Base-by-base conservation (phyloP, 2,888 invertebrate species). In the Tachina lurida region DNA sequence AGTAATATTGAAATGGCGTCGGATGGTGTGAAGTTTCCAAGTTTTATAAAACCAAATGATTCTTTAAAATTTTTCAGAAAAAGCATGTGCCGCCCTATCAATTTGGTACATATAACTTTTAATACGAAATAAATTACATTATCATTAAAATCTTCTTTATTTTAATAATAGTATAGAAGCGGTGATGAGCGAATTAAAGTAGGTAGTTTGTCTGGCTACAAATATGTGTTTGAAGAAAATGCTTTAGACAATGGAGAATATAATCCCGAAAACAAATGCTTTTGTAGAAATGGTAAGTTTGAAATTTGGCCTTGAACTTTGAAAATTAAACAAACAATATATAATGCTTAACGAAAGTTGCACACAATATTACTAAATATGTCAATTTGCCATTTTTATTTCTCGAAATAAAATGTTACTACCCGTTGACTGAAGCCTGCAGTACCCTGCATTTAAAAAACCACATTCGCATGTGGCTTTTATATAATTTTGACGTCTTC, bases 11-110 rank as follows among this genome's bases (percentile, higher is more conserved):
- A 95, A 84, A 94, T 95, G 39, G 95, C 97, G 0, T 97, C 97
- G 0, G 98, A 98, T 90, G 98, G 97, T 1, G 96, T 96, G 17
- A 97, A 97, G 91, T 98, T 97, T 92, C 94, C 94, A 22, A 95
- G 97, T 15, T 95, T 95, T 71, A 94, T 97, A 1, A 89, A 93
- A 39, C 94, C 94, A 15, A 95, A 96, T 84, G 96, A 97, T 15
- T 94, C 94, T 0, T 91, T 97, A 0, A 91, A 95, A 82, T 97
- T 98, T 93, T 98, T 95, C 92, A 94, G 97, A 84, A 97, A 97
- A 91, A 97, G 97, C 90, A 94, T 98, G 90, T 98, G 98, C 91
- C 94, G 98, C 82, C 95, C 96, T n/a, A 96, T 96, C 41, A 94
- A 94, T 65, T 93, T 97, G 95, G 97, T 97, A 90, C 94, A 94